Percentiles rank a stretch among this genome's conserved stretches.
Conservation (phyloP, 2,797 vertebrate species). For the Coracias cyanogaster region DNA sequence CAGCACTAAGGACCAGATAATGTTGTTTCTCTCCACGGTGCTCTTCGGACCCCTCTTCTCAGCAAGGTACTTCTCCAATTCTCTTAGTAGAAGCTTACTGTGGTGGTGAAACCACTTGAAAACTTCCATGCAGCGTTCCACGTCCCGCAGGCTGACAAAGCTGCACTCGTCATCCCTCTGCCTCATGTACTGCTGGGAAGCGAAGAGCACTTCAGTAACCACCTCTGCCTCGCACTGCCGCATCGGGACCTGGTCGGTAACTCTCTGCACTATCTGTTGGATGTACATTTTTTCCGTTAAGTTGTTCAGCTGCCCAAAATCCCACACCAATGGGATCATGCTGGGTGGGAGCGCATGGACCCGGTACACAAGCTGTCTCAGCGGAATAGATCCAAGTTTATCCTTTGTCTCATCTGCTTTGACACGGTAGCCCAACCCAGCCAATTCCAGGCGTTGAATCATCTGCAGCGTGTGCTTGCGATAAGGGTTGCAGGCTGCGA, state of each 20-base stretch:
- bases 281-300: slow-evolving; percentile 90
- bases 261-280: slow-evolving; percentile 91
- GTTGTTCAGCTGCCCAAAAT: slow-evolving; percentile 93
- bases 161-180: slow-evolving; percentile 87
- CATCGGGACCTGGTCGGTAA: slow-evolving; percentile 64
- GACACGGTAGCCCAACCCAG: slow-evolving; percentile 93
- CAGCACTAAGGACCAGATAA: slow-evolving; percentile 91
- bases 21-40: slow-evolving; percentile 38
- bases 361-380: slow-evolving; percentile 96
- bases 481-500: slow-evolving; percentile 98
- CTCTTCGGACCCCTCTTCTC: background rate
- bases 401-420: slow-evolving; percentile 89
- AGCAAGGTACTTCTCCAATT: slow-evolving; percentile 71
- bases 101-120: slow-evolving; percentile 90
- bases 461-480: slow-evolving; percentile 90
- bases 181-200: slow-evolving; percentile 92
- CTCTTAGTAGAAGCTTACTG: slow-evolving; percentile 77
- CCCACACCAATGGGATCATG: slow-evolving; percentile 96
- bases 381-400: slow-evolving; percentile 91
- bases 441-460: slow-evolving; percentile 90
- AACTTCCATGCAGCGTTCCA: slow-evolving; percentile 92
- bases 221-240: background rate
- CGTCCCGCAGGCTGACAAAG: slow-evolving; percentile 95
- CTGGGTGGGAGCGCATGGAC: slow-evolving; percentile 96
- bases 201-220: slow-evolving; percentile 85